Evolutionary conservation across 2,113 vertebrate genomes (phyloP), one percentile per base, ranked within the genome.

Genomic region (Eudorcas thomsonii): DNA sequence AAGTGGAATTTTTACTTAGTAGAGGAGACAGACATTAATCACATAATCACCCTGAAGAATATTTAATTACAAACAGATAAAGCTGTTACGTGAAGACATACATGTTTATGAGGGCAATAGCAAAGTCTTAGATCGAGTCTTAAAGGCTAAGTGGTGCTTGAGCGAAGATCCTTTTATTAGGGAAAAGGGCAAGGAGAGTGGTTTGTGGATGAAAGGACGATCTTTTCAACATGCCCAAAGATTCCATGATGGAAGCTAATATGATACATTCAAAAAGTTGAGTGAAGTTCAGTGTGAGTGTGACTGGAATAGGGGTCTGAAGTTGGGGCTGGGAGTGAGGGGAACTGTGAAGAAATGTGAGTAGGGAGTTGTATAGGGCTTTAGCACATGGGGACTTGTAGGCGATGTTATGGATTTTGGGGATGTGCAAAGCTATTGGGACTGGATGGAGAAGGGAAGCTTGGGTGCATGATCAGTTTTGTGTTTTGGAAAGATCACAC

Each of bases 61-160:
- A 84, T 94, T 90, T 96, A 92, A 83, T 81, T 91, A 83, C 4
- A 93, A 82, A 85, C 8, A 86, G 28, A n/a, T 88, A 90, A 33
- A n/a, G 50, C 25, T 90, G 9, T 54, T 62, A 93, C 19, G 43
- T 23, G n/a, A 93, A 71, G 39, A 30, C 17, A 84, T 7, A 28
- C 6, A 59, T 77, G 74, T 96, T 97, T 80, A 50, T 55, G 83
- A 91, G n/a, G 81, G 26, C 36, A 80, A 52, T 7, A 90, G n/a
- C 25, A 87, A 82, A 78, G 21, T 78, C 6, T 36, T 86, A 89
- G 55, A 54, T 13, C 43, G 33, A 10, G 14, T 95, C 43, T 94
- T 36, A 39, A 92, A 88, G 60, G 13, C n/a, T 48, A 62, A 86
- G 48, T 77, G 39, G 21, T 64, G 1, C 57, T 97, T 93, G 59